Evolutionary conservation across 2,113 vertebrate genomes (phyloP).

Genomic region (Corydoras sp.): DNA sequence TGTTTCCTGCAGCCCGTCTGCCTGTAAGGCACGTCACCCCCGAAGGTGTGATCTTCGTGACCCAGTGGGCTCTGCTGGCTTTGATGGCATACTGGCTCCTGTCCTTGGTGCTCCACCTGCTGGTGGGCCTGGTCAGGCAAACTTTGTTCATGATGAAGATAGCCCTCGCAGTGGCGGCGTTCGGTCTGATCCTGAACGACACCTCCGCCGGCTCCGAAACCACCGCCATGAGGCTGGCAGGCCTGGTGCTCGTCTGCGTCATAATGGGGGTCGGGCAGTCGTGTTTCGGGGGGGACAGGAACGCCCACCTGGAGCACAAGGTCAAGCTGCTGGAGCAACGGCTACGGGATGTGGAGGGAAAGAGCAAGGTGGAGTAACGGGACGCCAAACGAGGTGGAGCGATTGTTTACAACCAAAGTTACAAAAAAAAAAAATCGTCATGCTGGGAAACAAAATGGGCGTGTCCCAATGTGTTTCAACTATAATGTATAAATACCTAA

Average conservation of each 20-base stretch:
- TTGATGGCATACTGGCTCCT: slow-evolving; percentile 60
- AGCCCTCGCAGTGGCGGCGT: slow-evolving; percentile 40
- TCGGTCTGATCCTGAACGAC: slow-evolving; percentile 57
- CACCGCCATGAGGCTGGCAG: slow-evolving; percentile 49
- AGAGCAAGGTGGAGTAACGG: slow-evolving; percentile 41
- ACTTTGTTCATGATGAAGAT: slow-evolving; percentile 59
- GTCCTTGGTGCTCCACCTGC: slow-evolving; percentile 46
- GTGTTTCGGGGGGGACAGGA: slow-evolving; percentile 2
- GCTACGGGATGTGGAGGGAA: slow-evolving; percentile 56
- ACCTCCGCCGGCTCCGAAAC: slow-evolving; percentile 45
- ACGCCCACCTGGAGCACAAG: slow-evolving; percentile 49
- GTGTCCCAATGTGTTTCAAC: too few species aligned
- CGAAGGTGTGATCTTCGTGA: slow-evolving; percentile 54
- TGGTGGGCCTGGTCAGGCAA: slow-evolving; percentile 49
- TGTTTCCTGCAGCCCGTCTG: slow-evolving; percentile 34
- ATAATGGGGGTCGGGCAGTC: slow-evolving; percentile 49
- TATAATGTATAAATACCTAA: too few species aligned
- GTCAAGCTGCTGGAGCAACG: slow-evolving; percentile 54
- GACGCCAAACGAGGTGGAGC: too few species aligned
- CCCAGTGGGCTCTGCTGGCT: slow-evolving; percentile 54
- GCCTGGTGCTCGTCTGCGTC: slow-evolving; percentile 51
- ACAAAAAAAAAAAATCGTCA: too few species aligned
- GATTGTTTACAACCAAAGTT: too few species aligned
- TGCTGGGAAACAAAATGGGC: too few species aligned
- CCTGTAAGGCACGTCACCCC: slow-evolving; percentile 47